Evolutionary conservation across 2,888 invertebrate genomes (phyloP), one percentile per base, ranked within the genome.

Genomic region (Coenonympha glycerion): DNA sequence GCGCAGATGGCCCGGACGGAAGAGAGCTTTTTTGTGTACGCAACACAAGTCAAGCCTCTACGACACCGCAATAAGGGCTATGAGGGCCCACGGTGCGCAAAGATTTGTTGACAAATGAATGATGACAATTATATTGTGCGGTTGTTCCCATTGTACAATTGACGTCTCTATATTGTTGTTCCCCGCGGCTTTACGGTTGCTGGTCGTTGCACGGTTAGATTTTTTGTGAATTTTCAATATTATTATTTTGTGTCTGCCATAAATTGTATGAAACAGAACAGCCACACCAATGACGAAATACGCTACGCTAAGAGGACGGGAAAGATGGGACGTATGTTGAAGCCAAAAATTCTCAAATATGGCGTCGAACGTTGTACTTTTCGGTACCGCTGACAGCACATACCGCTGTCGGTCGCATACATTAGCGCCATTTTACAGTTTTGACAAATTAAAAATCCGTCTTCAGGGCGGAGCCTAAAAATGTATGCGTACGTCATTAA

Each of bases 121-220:
- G 75, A 76, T 83, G 82, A 83, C 83, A 83, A 82, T 78, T 73
- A 76, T 69, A 80, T 82, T 82, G 81, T 80, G 77, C 65, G 73
- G 71, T 66, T 66, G 68, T 63, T 60, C 67, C 71, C 69, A 75
- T 81, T 70, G 71, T 70, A 54, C 56, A 68, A 60, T 61, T 67
- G 74, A 79, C 74, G 77, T 73, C 77, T 80, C 66, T 67, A 79
- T 79, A 72, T 73, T 74, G 61, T 64, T 57, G 62, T 61, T 60
- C 60, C 63, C 68, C 62, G 58, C 50, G 54, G 65, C 68, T 41
- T 24, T 68, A 60, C 56, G 62, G 56, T 58, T 45, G 56, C 58
- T 58, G 57, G 51, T 60, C 57, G 60, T 59, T 60, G 60, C 56
- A 60, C 55, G 56, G 60, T 62, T 51, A 49, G 51, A 16, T 46